phyloP scores from a whole-genome alignment of 1,140 invertebrate species.

The Leptinotarsa lineolata region DNA sequence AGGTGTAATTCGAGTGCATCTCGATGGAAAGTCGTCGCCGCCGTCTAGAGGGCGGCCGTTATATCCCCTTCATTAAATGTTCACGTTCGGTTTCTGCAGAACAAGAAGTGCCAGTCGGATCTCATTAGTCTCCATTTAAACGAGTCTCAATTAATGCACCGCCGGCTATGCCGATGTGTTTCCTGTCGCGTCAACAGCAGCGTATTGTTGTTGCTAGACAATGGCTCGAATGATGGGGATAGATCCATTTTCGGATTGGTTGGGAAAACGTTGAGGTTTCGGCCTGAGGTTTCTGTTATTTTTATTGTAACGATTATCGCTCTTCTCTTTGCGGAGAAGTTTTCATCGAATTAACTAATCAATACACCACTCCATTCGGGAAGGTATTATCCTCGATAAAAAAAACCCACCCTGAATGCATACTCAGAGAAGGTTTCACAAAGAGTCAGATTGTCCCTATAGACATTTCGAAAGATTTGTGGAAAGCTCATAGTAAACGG shows the following conservation, averaged over 20 bases:
- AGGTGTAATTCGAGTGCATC: constrained; percentile 26
- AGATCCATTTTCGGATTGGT: not conserved
- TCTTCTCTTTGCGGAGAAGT: no score
- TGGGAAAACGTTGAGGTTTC: not conserved
- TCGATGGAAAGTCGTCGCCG: constrained; percentile 13
- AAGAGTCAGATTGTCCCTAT: no score
- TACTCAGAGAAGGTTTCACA: no score
- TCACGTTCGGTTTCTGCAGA: constrained; percentile 29
- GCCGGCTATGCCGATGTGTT: constrained; percentile 3
- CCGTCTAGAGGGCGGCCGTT: constrained; percentile 10
- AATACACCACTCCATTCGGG: no score
- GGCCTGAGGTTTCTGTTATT: not conserved
- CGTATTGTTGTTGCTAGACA: constrained; percentile 1
- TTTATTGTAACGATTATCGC: no score
- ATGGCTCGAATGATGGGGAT: not conserved
- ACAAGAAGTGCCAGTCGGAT: constrained; percentile 28
- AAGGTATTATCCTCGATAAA: no score
- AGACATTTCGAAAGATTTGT: no score
- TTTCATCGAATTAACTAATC: no score
- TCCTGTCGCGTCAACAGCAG: not conserved
- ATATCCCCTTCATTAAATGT: constrained; percentile 30
- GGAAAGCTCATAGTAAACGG: no score
- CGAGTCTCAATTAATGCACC: constrained; percentile 23
- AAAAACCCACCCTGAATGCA: no score
- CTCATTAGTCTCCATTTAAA: constrained; percentile 26